Evolutionary conservation across 2,888 invertebrate genomes (phyloP), one percentile per base, ranked within the genome.

Genomic region (Steromphala cineraria): DNA sequence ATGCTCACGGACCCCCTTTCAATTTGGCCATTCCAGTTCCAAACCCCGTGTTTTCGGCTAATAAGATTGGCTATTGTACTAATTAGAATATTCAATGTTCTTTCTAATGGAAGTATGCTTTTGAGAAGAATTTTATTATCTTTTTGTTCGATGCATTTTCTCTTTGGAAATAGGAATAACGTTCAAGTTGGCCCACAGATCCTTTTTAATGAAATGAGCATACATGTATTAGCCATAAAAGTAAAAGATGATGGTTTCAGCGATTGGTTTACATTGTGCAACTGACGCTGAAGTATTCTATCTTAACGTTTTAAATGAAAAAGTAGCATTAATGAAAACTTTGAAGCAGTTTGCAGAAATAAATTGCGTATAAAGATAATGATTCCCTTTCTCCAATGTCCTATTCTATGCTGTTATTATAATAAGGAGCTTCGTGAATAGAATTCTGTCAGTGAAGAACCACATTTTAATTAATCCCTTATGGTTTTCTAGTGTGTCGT

Each of bases 31-130:
- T 62, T 62, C 28, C 28, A 62, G 62, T 62, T 24, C 24, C 24
- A 24, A 24, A 62, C 10, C 62, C 62, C 24, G 62, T 62, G 62
- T 62, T 62, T 62, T 13, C 62, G n/a, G 62, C 62, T 62, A 62
- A 62, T 62, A 62, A 62, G 28, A 62, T 62, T 28, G 28, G 28
- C 62, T 62, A 28, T 28, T 62, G 62, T 62, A 62, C 62, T 62
- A 62, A 62, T 62, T 62, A 62, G 62, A 62, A 62, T 62, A 62
- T 62, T 62, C 62, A 62, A 62, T 62, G 62, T 62, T 62, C 62
- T 62, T 62, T 62, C 28, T 62, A 62, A 62, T 62, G 62, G 28
- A 24, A 28, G 62, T 28, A 62, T 62, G 62, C 62, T 62, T 62
- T 62, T 28, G 24, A 62, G 62, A 28, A 28, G 62, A 28, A 28